Evolutionary conservation across 2,888 invertebrate genomes (phyloP), one percentile per base, ranked within the genome.

Genomic region (Cheilosia urbana): DNA sequence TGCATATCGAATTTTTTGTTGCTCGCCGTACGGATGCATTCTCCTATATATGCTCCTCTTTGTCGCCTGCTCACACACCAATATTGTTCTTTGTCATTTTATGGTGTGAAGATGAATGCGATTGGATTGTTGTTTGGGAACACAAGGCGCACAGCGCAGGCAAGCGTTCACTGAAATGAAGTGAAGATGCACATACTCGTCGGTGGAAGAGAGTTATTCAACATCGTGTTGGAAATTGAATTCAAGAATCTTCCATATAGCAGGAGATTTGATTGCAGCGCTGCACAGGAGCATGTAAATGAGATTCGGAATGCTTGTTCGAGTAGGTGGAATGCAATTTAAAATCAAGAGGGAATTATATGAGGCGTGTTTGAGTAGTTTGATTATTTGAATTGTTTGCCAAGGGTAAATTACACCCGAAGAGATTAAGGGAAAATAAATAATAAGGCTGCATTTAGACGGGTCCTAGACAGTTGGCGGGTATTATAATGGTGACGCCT

Each of bases 91-190:
- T 80, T 84, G 80, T 84, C 80, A 80, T 71, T 75, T 66, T 51
- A 66, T 72, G 76, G 85, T 77, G 85, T 77, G 72, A 85, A 85
- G 77, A 85, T 71, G 81, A 76, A 85, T 81, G 66, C 77, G 76
- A 85, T 85, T 85, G 85, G 85, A 85, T 72, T 83, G 78, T 60
- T 82, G 65, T 71, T 75, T 19, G 53, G 69, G 57, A 49, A 49
- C 62, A 47, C 40, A 71, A 19, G 40, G 24, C 65, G 4, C 11
- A 9, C 27, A 27, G 19, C 34, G 15, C 21, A 58, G 5, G 9
- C 40, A 42, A 17, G 40, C 40, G 21, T n/a, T 15, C 42, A 17
- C 3, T 13, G 30, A 62, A 62, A 53, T 17, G 19, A 30, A 55
- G 21, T 30, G 62, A 63, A 45, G 55, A 65, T 58, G 65, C 57